phyloP scores from a whole-genome alignment of 2,888 invertebrate species.

The Spialia ferax region DNA sequence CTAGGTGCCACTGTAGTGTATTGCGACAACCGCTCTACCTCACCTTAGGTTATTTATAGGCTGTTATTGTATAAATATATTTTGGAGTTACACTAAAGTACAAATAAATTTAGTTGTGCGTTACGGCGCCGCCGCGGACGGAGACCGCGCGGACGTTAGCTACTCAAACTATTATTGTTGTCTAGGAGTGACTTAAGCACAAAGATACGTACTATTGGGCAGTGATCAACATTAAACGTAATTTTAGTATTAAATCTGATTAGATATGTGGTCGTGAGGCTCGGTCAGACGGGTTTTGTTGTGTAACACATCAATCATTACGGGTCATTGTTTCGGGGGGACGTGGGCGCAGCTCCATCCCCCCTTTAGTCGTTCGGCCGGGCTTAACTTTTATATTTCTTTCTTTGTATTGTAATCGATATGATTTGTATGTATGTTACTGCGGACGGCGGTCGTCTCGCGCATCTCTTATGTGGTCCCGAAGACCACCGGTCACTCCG shows the following conservation, averaged over 20 bases:
- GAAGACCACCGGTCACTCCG: slow-evolving; percentile 12
- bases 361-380: slow-evolving; percentile 65
- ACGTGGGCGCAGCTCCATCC: slow-evolving; percentile 67
- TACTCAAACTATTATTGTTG: slow-evolving; percentile 80
- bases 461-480: slow-evolving; percentile 32
- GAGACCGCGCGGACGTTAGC: slow-evolving; percentile 72
- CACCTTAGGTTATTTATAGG: slow-evolving; percentile 77
- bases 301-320: slow-evolving; percentile 75
- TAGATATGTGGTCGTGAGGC: slow-evolving; percentile 76
- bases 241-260: slow-evolving; percentile 83
- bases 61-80: slow-evolving; percentile 84
- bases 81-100: slow-evolving; percentile 82
- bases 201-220: slow-evolving; percentile 86
- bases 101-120: slow-evolving; percentile 64
- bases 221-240: slow-evolving; percentile 86
- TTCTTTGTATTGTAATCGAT: slow-evolving; percentile 79
- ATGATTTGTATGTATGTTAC: slow-evolving; percentile 76
- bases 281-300: slow-evolving; percentile 75
- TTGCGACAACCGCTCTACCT: slow-evolving; percentile 81
- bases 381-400: slow-evolving; percentile 64
- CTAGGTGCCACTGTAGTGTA: slow-evolving; percentile 54
- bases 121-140: slow-evolving; percentile 60
- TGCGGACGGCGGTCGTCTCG: slow-evolving; percentile 57
- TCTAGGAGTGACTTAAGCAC: slow-evolving; percentile 83
- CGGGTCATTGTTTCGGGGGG: slow-evolving; percentile 80